Conservation (phyloP, 1,140 invertebrate species). For the Drosophila tropicalis region DNA sequence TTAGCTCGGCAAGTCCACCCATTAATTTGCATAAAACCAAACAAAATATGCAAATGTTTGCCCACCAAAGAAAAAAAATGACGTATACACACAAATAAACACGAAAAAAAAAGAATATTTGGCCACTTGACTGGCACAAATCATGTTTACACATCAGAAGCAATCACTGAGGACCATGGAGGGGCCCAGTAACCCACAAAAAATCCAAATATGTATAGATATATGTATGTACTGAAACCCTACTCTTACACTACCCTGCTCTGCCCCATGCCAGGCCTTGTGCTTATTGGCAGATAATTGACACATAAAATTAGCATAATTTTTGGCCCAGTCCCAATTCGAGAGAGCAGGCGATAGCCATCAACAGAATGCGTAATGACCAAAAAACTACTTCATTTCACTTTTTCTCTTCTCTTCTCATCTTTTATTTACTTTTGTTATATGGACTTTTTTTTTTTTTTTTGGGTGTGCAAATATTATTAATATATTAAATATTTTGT, state of each 20-base stretch:
- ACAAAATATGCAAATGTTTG: conserved; percentile 68
- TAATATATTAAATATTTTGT: conserved; percentile 32
- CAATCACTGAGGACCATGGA: conserved; percentile 28
- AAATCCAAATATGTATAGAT: conserved; percentile 26
- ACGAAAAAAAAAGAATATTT: conserved; percentile 36
- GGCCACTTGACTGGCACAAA: conserved; percentile 70
- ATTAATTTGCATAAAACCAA: conserved; percentile 66
- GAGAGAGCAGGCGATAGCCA: conserved; percentile 54
- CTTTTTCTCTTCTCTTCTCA: conserved; percentile 48
- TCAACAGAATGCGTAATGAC: conserved; percentile 73
- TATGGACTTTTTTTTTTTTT: neutral
- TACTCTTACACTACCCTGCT: neutral
- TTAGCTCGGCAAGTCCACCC: neutral
- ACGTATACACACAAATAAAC: neutral
- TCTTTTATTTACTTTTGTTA: conserved; percentile 19
- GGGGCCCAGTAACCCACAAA: conserved; percentile 57
- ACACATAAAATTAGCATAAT: conserved; percentile 82
- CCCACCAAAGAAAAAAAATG: conserved; percentile 22
- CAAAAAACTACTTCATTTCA: conserved; percentile 69
- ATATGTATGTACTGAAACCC: conserved; percentile 19
- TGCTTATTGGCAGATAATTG: conserved; percentile 81
- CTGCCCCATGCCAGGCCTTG: conserved; percentile 8
- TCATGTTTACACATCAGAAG: conserved; percentile 75
- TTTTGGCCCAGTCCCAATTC: conserved; percentile 64
- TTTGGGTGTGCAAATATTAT: conserved; percentile 32